Evolutionary conservation across 2,888 invertebrate species (phyloP).

Genomic region (Folsomia manolachei): DNA sequence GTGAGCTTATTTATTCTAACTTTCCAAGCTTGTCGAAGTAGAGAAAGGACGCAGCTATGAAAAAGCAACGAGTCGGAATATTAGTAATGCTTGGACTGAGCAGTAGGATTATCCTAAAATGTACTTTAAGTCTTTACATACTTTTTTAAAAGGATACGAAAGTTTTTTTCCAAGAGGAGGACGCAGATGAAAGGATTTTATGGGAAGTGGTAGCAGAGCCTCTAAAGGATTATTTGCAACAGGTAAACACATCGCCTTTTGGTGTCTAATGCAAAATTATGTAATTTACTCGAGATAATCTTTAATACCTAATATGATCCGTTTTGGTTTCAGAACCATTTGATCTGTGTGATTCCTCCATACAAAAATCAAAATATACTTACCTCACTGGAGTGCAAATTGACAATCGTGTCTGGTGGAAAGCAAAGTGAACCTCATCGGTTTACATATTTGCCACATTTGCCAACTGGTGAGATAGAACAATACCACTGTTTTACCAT

Average conservation of each 20-base stretch:
- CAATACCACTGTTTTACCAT: slow-evolving; percentile 30
- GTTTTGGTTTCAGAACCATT: slow-evolving; percentile 66
- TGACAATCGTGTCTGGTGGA: slow-evolving; percentile 79
- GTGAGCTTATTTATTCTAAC: too few relatives aligned
- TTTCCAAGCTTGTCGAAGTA: too few relatives aligned
- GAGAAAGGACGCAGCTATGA: too few relatives aligned
- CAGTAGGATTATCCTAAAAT: too few relatives aligned
- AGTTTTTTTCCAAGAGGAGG: slow-evolving; percentile 68
- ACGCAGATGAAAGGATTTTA: slow-evolving; percentile 53
- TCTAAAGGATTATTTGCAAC: slow-evolving; percentile 84
- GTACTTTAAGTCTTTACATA: too few relatives aligned
- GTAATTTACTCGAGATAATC: neutral
- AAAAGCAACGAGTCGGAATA: too few relatives aligned
- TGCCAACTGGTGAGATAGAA: slow-evolving; percentile 49
- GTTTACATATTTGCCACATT: slow-evolving; percentile 72
- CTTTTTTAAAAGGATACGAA: slow-evolving; percentile 89
- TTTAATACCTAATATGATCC: neutral
- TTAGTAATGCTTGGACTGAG: too few relatives aligned
- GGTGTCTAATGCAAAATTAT: too few relatives aligned
- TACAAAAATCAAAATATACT: slow-evolving; percentile 67
- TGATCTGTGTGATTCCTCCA: slow-evolving; percentile 80
- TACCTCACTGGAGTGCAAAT: slow-evolving; percentile 70
- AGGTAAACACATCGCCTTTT: slow-evolving; percentile 64
- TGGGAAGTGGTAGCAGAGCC: slow-evolving; percentile 83
- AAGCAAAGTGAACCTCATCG: slow-evolving; percentile 80